phyloP scores from a whole-genome alignment of 2,113 vertebrate genomes.

The Colossoma macropomum region DNA sequence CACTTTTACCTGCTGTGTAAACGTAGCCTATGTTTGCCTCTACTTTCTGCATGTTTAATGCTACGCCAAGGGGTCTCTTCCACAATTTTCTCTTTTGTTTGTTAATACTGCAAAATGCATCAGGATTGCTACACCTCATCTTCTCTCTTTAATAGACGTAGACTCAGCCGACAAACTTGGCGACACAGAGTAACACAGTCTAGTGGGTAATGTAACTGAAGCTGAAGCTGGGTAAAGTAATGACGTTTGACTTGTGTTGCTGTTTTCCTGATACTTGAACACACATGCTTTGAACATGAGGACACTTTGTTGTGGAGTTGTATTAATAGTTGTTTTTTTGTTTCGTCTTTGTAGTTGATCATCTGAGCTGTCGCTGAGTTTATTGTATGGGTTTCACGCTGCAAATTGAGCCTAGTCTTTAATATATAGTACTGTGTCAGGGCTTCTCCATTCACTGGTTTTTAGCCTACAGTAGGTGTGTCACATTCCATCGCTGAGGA shows the following conservation, averaged over 20 bases:
- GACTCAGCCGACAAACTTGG: background rate
- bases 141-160: background rate
- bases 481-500: too few species aligned
- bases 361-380: background rate
- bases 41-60: too few species aligned
- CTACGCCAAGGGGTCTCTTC: too few species aligned
- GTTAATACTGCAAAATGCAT: background rate
- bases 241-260: background rate
- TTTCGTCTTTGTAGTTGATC: background rate
- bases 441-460: too few species aligned
- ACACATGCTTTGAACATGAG: background rate
- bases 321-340: background rate
- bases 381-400: background rate
- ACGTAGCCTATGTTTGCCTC: too few species aligned
- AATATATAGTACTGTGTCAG: background rate
- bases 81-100: background rate
- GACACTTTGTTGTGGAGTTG: background rate
- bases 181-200: background rate
- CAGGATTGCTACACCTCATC: background rate
- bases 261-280: background rate
- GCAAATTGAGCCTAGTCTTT: background rate
- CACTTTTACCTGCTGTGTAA: too few species aligned
- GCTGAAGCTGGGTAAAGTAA: background rate
- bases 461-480: too few species aligned
- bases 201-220: slow-evolving; percentile 14